phyloP scores from a whole-genome alignment of 2,113 vertebrate genomes.

The Platichthys flesus region DNA sequence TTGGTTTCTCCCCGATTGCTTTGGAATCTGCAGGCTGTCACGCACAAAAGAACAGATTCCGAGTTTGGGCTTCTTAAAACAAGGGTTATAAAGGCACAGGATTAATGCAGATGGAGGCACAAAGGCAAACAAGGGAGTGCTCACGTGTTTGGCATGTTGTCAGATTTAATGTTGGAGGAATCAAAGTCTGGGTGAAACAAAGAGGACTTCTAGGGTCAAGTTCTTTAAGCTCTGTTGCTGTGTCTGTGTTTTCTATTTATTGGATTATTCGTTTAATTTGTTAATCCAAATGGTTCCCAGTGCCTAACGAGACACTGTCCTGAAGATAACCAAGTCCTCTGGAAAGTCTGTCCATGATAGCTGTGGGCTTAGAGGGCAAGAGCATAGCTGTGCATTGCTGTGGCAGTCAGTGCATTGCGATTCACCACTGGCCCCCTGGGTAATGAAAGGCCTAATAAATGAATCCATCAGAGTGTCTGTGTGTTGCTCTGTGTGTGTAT shows the following conservation, averaged over 20 bases:
- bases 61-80: slow-evolving; percentile 63
- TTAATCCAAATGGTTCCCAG: slow-evolving; percentile 38
- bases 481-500: slow-evolving; percentile 77
- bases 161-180: slow-evolving; percentile 50
- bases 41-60: slow-evolving; percentile 68
- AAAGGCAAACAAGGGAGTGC: slow-evolving; percentile 52
- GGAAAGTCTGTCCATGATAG: slow-evolving; percentile 52
- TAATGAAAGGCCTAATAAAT: slow-evolving; percentile 86
- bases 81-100: slow-evolving; percentile 57
- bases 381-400: slow-evolving; percentile 68
- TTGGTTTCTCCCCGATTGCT: slow-evolving; percentile 77
- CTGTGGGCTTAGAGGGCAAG: slow-evolving; percentile 64
- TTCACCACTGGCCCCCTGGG: slow-evolving; percentile 81
- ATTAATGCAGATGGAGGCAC: slow-evolving; percentile 44
- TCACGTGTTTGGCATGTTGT: slow-evolving; percentile 33
- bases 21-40: slow-evolving; percentile 76
- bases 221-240: slow-evolving; percentile 45
- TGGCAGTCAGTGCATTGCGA: slow-evolving; percentile 78
- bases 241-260: slow-evolving; percentile 24
- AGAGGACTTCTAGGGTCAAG: slow-evolving; percentile 7
- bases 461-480: slow-evolving; percentile 83
- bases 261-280: slow-evolving; percentile 45
- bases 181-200: slow-evolving; percentile 14
- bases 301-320: slow-evolving; percentile 53
- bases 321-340: slow-evolving; percentile 58